Evolutionary conservation across 2,113 vertebrate genomes (phyloP).

Genomic region (Equus przewalskii): DNA sequence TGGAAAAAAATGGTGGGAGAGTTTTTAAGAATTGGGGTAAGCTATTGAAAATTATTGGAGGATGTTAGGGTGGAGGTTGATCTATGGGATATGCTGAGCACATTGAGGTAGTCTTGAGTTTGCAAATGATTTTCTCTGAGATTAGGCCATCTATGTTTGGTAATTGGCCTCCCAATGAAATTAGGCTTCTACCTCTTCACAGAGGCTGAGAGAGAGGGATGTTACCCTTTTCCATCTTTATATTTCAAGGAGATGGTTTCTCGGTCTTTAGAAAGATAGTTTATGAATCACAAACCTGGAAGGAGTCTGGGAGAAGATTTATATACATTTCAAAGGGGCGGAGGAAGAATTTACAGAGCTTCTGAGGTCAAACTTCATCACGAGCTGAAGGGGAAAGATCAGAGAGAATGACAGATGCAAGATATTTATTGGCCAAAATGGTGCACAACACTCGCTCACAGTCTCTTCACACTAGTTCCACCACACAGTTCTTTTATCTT

Average conservation of each 20-base stretch:
- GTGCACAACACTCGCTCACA: background rate
- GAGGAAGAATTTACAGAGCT: background rate
- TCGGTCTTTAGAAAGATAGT: background rate
- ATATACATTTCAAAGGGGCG: background rate
- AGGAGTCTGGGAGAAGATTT: background rate
- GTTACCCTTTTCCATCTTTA: background rate
- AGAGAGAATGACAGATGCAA: background rate
- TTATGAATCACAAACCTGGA: background rate
- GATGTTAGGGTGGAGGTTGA: background rate
- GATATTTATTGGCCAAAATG: background rate
- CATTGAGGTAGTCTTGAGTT: background rate
- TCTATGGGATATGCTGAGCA: background rate
- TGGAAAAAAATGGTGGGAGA: background rate
- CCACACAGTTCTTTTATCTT: background rate
- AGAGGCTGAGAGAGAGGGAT: background rate
- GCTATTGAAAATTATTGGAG: background rate
- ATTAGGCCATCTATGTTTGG: background rate
- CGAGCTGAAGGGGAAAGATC: background rate
- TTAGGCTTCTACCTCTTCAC: background rate
- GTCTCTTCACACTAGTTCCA: background rate
- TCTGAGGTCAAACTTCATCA: background rate
- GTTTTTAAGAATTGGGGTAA: background rate
- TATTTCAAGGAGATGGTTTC: background rate
- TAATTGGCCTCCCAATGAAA: background rate
- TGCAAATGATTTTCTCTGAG: background rate